phyloP scores from a whole-genome alignment of 2,113 vertebrate species.

The Pheucticus melanocephalus region DNA sequence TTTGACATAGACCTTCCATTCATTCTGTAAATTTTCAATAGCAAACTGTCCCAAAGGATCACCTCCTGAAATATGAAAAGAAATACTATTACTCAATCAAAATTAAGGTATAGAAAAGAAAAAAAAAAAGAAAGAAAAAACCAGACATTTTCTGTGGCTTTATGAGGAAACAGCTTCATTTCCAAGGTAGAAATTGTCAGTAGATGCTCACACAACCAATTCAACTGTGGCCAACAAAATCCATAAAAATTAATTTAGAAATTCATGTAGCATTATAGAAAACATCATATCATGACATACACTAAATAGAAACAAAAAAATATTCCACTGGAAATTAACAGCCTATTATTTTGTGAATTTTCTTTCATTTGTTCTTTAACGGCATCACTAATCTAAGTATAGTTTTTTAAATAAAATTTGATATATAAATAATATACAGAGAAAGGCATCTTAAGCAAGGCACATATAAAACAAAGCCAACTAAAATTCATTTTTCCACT shows the following conservation, averaged over 20 bases:
- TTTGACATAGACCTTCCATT: slow-evolving; percentile 96
- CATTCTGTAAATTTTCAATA: slow-evolving; percentile 88
- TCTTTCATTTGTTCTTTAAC: not conserved
- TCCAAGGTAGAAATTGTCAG: not conserved
- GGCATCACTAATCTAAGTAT: not conserved
- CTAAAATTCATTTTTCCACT: not conserved
- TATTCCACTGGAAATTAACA: not conserved
- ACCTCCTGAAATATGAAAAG: slow-evolving; percentile 79
- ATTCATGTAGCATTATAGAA: not conserved
- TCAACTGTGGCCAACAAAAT: not conserved
- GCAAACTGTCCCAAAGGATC: slow-evolving; percentile 94
- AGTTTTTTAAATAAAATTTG: not conserved
- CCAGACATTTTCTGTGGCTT: not conserved
- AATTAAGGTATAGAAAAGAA: not conserved
- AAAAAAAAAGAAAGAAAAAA: not conserved
- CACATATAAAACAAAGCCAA: not conserved
- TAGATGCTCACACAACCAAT: not conserved
- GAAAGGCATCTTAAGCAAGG: not conserved
- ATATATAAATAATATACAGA: not conserved
- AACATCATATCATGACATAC: not conserved
- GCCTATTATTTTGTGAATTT: not conserved
- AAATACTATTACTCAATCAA: not conserved
- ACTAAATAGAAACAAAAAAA: not conserved
- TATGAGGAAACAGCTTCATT: not conserved
- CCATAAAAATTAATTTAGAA: not conserved